Conservation (phyloP, 1,140 invertebrate species). For the Philopotamus ludificatus region DNA sequence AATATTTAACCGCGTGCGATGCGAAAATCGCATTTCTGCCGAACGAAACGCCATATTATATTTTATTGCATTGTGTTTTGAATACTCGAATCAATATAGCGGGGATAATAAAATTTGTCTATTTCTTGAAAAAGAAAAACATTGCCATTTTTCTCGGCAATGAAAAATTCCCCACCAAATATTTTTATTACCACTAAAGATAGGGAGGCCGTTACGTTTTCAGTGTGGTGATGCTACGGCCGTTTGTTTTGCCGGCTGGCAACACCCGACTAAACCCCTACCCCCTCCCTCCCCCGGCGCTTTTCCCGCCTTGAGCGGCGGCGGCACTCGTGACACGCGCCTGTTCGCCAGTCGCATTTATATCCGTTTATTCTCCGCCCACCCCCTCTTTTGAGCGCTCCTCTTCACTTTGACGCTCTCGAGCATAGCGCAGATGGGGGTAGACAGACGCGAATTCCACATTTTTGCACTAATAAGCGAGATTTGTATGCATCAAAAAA, state of each 20-base stretch:
- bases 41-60: too few relatives aligned
- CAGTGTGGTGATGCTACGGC: neutral
- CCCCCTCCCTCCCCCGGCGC: slow-evolving; percentile 4
- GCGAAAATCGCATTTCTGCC: too few relatives aligned
- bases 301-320: neutral
- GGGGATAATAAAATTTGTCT: too few relatives aligned
- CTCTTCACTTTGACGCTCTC: neutral
- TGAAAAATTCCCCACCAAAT: neutral
- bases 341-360: slow-evolving; percentile 19
- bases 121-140: too few relatives aligned
- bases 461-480: slow-evolving; percentile 13
- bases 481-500: slow-evolving; percentile 19
- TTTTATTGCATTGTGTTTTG: too few relatives aligned
- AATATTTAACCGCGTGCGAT: too few relatives aligned
- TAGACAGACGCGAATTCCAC: neutral
- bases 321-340: slow-evolving; percentile 4
- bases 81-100: too few relatives aligned
- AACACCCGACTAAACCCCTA: too few relatives aligned
- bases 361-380: slow-evolving; percentile 23
- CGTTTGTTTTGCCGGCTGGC: neutral
- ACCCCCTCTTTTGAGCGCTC: slow-evolving; percentile 18
- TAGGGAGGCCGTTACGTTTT: neutral
- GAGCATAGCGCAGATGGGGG: slow-evolving; percentile 1
- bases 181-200: slow-evolving; percentile 17
- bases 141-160: neutral